phyloP scores from a whole-genome alignment of 2,888 invertebrate species.

The Lepidocyrtinus sp. region DNA sequence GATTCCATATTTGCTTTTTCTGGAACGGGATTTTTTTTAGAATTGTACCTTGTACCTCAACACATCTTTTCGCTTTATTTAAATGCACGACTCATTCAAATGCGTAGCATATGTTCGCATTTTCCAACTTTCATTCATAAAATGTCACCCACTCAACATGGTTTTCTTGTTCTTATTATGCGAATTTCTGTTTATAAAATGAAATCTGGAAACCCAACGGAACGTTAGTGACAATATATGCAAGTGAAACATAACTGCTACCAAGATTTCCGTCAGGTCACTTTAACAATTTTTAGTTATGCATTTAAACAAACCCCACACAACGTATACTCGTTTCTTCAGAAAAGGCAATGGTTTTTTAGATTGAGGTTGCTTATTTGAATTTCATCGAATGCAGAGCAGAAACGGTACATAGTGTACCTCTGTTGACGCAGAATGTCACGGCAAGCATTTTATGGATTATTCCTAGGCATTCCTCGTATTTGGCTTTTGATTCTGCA shows the following conservation, averaged over 20 bases:
- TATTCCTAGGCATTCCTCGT: background rate
- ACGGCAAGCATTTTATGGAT: background rate
- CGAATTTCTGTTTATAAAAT: background rate
- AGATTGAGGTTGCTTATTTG: background rate
- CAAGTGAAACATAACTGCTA: no score
- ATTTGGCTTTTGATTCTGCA: background rate
- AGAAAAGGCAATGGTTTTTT: no score
- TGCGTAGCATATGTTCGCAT: background rate
- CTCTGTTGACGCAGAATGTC: background rate
- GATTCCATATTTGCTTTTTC: background rate
- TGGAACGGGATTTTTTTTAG: background rate
- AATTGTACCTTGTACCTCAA: background rate
- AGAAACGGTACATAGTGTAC: background rate
- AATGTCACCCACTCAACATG: background rate
- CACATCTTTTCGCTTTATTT: background rate
- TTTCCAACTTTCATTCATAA: background rate
- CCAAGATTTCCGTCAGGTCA: no score
- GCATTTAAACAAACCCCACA: no score
- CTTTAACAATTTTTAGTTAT: no score
- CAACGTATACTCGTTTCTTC: no score
- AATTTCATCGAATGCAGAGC: background rate
- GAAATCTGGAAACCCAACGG: background rate
- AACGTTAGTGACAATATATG: background rate
- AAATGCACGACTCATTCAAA: background rate
- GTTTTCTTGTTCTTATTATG: background rate